A percentile compares a stretch with the other conserved stretches of the same genome.
Conservation (phyloP, 1,140 invertebrate genomes). For the Odontomachus brunneus region DNA sequence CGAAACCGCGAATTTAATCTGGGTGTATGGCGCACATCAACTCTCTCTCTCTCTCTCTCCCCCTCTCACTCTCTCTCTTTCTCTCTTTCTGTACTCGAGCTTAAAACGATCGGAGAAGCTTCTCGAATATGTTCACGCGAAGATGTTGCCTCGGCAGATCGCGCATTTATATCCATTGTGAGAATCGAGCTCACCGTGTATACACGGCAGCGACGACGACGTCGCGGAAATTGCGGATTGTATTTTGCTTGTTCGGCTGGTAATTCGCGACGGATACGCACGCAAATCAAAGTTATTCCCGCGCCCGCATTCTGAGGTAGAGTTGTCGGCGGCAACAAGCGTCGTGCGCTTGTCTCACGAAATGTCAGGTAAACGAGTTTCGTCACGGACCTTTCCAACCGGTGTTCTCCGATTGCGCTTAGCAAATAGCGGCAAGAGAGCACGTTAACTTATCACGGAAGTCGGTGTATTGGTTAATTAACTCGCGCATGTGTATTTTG, state of each 20-base stretch:
- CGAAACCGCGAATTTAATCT: slow-evolving; percentile 45
- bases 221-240: slow-evolving; percentile 20
- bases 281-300: slow-evolving; percentile 41
- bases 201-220: not conserved
- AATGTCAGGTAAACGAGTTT: slow-evolving; percentile 40
- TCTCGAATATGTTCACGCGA: slow-evolving; percentile 29
- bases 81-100: too few species aligned
- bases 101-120: slow-evolving; percentile 19
- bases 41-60: too few species aligned
- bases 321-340: slow-evolving; percentile 24
- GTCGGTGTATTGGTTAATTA: slow-evolving; percentile 13
- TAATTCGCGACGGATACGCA: not conserved
- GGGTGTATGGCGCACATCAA: not conserved
- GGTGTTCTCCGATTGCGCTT: not conserved
- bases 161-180: not conserved
- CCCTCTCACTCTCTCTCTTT: too few species aligned
- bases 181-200: not conserved
- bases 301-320: slow-evolving; percentile 1
- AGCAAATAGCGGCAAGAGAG: not conserved
- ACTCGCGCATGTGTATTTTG: not conserved
- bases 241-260: slow-evolving; percentile 24
- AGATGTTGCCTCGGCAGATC: slow-evolving; percentile 6
- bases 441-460: not conserved
- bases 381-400: slow-evolving; percentile 25
- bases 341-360: slow-evolving; percentile 22